Conservation (phyloP, 1,140 invertebrate species). For the Palaemon carinicauda region DNA sequence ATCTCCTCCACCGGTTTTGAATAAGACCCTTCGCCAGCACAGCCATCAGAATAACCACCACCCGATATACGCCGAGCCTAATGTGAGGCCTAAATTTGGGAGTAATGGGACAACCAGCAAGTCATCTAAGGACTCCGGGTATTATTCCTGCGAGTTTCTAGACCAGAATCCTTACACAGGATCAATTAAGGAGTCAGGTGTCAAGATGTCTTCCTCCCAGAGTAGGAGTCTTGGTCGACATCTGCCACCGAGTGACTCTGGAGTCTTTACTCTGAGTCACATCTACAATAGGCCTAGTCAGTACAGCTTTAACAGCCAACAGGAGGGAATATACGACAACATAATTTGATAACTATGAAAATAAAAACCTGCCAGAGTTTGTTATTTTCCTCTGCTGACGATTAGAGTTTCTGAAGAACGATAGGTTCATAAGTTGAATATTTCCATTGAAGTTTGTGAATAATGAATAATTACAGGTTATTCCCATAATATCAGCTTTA, state of each 20-base stretch:
- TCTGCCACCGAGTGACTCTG: constrained; percentile 49
- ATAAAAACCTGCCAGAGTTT: not conserved
- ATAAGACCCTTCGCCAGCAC: constrained; percentile 17
- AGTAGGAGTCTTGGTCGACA: constrained; percentile 26
- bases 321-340: constrained; percentile 58
- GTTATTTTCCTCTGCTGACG: constrained; percentile 12
- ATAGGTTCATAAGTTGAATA: not conserved
- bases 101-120: constrained; percentile 37
- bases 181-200: constrained; percentile 35
- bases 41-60: constrained; percentile 10
- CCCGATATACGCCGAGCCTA: constrained; percentile 45
- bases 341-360: constrained; percentile 47
- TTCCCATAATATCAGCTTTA: constrained; percentile 24
- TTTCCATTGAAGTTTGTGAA: not conserved
- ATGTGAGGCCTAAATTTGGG: constrained; percentile 20
- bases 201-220: not conserved
- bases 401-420: not conserved
- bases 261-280: constrained; percentile 55
- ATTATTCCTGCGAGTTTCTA: constrained; percentile 58
- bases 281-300: constrained; percentile 44
- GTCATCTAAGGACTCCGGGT: constrained; percentile 54
- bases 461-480: not conserved
- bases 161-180: constrained; percentile 50
- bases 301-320: constrained; percentile 23
- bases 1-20: constrained; percentile 18